Evolutionary conservation across 2,888 invertebrate genomes (phyloP).

Genomic region (Hemaris fuciformis): DNA sequence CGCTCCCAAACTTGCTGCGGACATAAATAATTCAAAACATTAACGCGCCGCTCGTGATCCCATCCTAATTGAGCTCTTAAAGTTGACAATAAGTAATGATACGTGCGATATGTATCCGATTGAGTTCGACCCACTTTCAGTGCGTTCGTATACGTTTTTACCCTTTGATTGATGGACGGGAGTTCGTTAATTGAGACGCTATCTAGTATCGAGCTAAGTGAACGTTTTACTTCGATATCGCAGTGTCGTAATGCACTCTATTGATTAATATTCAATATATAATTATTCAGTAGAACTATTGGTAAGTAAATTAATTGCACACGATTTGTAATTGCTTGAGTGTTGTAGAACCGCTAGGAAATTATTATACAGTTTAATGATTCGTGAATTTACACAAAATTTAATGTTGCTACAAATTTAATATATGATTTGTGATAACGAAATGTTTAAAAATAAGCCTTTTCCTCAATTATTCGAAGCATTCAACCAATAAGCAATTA

Average conservation of each 20-base stretch:
- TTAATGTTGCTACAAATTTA: not conserved
- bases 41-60: constrained; percentile 37
- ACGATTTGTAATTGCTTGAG: not conserved
- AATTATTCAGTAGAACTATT: not conserved
- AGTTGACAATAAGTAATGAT: constrained; percentile 58
- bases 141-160: constrained; percentile 13
- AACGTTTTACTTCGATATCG: not conserved
- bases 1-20: not conserved
- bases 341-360: not conserved
- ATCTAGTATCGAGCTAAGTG: constrained; percentile 1
- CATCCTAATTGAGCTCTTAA: constrained; percentile 62
- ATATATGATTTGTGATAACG: not conserved
- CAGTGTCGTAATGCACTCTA: constrained; percentile 15
- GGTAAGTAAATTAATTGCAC: constrained; percentile 1
- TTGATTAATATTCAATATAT: constrained; percentile 18
- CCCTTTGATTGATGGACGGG: constrained; percentile 2
- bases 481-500: no score
- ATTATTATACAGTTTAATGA: not conserved
- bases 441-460: not conserved
- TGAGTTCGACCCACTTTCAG: constrained; percentile 40
- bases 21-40: constrained; percentile 4
- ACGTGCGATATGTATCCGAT: constrained; percentile 46
- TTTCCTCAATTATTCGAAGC: no score
- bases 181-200: constrained; percentile 8
- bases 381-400: not conserved